Base-by-base conservation (phyloP, 2,797 vertebrate species). In the Oryzias sinensis region DNA sequence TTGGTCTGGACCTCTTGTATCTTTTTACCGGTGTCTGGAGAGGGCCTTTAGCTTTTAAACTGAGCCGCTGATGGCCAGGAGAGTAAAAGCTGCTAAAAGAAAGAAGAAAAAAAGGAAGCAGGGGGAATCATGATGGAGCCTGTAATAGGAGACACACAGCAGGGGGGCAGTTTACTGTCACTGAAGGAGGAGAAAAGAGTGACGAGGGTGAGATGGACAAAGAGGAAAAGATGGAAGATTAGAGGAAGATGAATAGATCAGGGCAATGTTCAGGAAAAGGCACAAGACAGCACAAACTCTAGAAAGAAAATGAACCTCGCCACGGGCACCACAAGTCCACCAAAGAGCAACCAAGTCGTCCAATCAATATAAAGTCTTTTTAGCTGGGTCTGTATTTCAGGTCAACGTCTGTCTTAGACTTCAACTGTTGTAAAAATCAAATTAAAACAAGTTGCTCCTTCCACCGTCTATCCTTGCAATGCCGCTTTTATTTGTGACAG, bases 141-240 rank as follows among this genome's bases (percentile, higher is more conserved):
- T 68, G 93, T 96, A 96, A 96, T 95, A 90, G 93, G 93, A 91
- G 93, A 89, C 90, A 80, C 94, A 63, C 96, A 93, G 95, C 94
- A 67, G 94, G 95, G 90, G 91, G 68, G 79, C 79, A 68, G 79
- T 84, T 79, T 68, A 81, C 93, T 94, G 92, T 93, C 85, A 81
- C 91, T 87, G 84, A 89, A 83, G 91, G 91, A 82, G 73, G 73
- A 77, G 59, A 59, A 51, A 57, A 40, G 61, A 64, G 64, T 62
- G 72, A 52, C 13, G 47, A 53, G 47, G 62, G 68, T 59, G 49
- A 50, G 62, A 48, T 41, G 65, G 70, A 77, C 65, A 68, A 70
- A 61, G 52, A 59, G 56, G 52, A 46, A 70, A 61, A 65, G 60
- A 61, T 53, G 76, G 68, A 75, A 70, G 70, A 78, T 76, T 68